Conservation (phyloP, 2,113 vertebrate genomes). For the Micromys minutus region DNA sequence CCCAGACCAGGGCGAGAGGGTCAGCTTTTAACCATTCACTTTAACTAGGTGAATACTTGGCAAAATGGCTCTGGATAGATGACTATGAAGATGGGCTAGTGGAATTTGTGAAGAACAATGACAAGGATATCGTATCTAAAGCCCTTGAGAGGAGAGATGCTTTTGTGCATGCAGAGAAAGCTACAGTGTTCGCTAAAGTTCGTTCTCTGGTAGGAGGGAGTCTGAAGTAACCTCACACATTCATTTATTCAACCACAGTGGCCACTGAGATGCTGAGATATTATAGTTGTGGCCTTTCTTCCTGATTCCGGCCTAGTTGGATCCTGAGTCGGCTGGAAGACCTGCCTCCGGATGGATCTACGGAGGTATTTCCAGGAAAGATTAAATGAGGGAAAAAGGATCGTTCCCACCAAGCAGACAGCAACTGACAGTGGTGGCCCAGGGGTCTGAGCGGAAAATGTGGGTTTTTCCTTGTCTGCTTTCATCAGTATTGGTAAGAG, state of each 20-base stretch:
- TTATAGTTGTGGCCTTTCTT: not conserved
- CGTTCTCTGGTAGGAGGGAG: not conserved
- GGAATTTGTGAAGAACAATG: not conserved
- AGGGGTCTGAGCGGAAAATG: not conserved
- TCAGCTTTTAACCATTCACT: not conserved
- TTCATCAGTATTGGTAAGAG: not conserved
- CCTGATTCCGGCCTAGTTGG: not conserved
- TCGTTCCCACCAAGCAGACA: too few relatives aligned
- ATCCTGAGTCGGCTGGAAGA: not conserved
- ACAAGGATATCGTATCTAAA: not conserved
- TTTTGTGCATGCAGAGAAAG: not conserved
- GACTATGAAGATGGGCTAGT: not conserved
- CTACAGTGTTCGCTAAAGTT: not conserved
- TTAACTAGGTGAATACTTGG: slow-evolving; percentile 3
- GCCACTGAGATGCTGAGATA: not conserved
- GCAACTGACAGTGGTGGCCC: not conserved
- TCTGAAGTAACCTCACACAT: not conserved
- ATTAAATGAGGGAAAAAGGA: not conserved
- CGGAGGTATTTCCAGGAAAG: not conserved
- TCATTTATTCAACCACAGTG: not conserved
- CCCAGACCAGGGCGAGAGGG: not conserved
- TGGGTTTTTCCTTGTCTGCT: not conserved
- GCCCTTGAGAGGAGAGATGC: not conserved
- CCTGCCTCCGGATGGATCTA: not conserved
- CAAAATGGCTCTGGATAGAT: not conserved